These are phyloP conservation scores for Ursus arctos DNA, from an alignment of 2,113 vertebrate genomes.

Conservation along the genomic window DNA sequence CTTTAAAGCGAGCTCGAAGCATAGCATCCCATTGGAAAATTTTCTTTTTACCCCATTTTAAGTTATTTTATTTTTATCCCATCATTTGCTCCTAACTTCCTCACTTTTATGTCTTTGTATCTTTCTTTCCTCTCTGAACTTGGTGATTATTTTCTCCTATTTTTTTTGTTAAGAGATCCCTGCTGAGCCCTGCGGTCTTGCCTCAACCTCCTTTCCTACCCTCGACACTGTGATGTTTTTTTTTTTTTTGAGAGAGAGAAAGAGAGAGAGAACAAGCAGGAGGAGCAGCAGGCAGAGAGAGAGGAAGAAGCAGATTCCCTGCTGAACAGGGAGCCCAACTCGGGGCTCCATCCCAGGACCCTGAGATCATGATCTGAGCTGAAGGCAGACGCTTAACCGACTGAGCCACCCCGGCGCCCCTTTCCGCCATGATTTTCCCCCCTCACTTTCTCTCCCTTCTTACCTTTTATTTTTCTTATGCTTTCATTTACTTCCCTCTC, in stretches of 20 bases:
- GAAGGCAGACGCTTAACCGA: background rate
- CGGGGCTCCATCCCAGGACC: background rate
- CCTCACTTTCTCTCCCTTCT: slow-evolving; percentile 2
- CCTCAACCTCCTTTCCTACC: background rate
- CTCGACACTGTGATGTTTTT: background rate
- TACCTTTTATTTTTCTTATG: background rate
- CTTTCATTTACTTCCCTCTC: background rate
- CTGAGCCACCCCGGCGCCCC: background rate
- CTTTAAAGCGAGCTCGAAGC: background rate
- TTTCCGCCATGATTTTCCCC: background rate
- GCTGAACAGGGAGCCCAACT: background rate
- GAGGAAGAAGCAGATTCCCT: background rate
- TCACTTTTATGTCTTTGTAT: background rate
- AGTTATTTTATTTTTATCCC: background rate
- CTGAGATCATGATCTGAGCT: background rate
- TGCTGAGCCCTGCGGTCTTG: background rate
- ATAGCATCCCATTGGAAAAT: background rate
- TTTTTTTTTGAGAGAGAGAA: background rate
- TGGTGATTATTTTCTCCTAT: background rate
- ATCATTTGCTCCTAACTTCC: background rate
- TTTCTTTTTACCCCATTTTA: background rate
- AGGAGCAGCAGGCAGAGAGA: background rate
- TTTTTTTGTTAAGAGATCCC: background rate
- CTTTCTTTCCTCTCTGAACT: slow-evolving; percentile 9
- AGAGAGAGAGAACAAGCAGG: background rate